Conservation (phyloP, 2,113 vertebrate genomes). For the Hemiprocne comata region DNA sequence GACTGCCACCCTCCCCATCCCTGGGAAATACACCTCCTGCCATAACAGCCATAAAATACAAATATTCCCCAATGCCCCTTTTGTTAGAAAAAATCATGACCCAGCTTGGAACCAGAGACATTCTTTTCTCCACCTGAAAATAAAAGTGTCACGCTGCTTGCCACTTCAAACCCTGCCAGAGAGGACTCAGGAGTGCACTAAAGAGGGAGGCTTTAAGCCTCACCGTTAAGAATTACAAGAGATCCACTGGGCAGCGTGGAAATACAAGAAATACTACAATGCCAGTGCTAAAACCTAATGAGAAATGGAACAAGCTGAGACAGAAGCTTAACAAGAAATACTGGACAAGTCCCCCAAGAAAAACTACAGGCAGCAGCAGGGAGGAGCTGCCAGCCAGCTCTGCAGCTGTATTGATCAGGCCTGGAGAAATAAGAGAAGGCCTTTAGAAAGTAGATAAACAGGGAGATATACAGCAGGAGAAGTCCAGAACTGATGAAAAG, state of each 20-base stretch:
- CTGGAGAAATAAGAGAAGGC: slow-evolving; percentile 32
- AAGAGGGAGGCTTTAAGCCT: slow-evolving; percentile 1
- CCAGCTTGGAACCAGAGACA: not conserved
- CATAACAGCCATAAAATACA: not conserved
- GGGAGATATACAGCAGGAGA: slow-evolving; percentile 63
- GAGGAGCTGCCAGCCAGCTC: slow-evolving; percentile 49
- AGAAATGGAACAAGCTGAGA: slow-evolving; percentile 73
- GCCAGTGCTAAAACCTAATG: slow-evolving; percentile 70
- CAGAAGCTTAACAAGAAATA: slow-evolving; percentile 80
- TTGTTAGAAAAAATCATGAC: not conserved
- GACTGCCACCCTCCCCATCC: not conserved
- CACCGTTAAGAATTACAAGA: slow-evolving; percentile 62
- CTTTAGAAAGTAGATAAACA: slow-evolving; percentile 68
- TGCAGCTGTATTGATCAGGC: slow-evolving; percentile 67
- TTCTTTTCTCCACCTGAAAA: not conserved
- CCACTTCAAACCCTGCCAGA: not conserved
- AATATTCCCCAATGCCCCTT: not conserved
- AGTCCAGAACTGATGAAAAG: slow-evolving; percentile 61
- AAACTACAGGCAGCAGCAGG: slow-evolving; percentile 50
- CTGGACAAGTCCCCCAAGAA: slow-evolving; percentile 66
- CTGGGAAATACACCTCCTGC: not conserved
- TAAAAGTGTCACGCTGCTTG: not conserved
- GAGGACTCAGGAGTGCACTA: not conserved
- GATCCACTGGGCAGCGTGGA: slow-evolving; percentile 32
- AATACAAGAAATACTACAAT: slow-evolving; percentile 75